Base-by-base conservation (phyloP, 2,888 invertebrate genomes). In the Drosophila phalerata region DNA sequence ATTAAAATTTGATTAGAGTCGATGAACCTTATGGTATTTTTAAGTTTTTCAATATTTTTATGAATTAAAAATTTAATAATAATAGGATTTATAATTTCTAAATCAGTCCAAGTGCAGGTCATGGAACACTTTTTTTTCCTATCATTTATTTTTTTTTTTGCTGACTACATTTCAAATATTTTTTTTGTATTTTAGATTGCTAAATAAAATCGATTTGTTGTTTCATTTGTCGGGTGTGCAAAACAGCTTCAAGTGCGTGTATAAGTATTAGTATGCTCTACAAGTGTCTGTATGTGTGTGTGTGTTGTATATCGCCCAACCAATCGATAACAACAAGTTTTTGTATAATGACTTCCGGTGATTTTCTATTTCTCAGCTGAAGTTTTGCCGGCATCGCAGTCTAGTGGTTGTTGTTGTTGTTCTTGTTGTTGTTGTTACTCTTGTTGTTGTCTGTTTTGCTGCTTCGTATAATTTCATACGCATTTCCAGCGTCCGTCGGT, bases 281-380 rank as follows among this genome's bases (percentile, higher is more conserved):
- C 37, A 45, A 47, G 40, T 22, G 17, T 19, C 38, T 15, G 48
- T 61, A 32, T 51, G 1, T 56, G 13, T 57, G 53, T 73, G 42
- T 77, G 28, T 65, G 48, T 53, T 42, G 74, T 85, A 76, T 87
- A 84, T 87, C 88, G 83, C 76, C 73, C 84, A 85, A 80, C 86
- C 84, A 84, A 84, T 85, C 84, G 88, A 85, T 85, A 85, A 85
- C 88, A 85, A 88, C 84, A 88, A 85, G 84, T 85, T 89, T 89
- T 88, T 77, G 82, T 88, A 86, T 86, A 88, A 88, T 90, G 83
- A 88, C 89, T 88, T 88, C 88, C 88, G 89, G 90, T 80, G 83
- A 90, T 88, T 88, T 90, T 87, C 90, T 90, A 82, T 87, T 86
- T 87, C 85, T 87, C 77, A 81, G 81, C 80, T 79, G 43, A 86